A percentile compares a stretch with the other conserved stretches of the same genome.
These are phyloP conservation scores for Laothoe populi DNA, from an alignment of 2,888 invertebrate species.

Conservation along the genomic window DNA sequence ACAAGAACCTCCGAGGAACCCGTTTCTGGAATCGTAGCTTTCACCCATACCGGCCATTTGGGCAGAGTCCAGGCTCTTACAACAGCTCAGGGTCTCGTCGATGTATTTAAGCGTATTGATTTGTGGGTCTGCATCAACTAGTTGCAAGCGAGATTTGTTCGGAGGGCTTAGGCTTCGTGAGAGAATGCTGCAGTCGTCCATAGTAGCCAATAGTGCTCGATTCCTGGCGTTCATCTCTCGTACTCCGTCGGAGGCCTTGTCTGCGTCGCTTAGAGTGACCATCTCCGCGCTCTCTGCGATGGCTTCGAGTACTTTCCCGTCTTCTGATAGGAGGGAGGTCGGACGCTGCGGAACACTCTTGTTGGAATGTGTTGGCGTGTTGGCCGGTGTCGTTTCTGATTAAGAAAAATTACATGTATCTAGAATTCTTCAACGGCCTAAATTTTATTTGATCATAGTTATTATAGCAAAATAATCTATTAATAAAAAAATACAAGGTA, in stretches of 20 bases:
- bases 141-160: constrained; percentile 69
- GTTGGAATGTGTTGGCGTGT: constrained; percentile 74
- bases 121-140: constrained; percentile 78
- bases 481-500: neutral
- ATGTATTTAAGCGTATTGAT: constrained; percentile 87
- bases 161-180: constrained; percentile 79
- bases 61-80: constrained; percentile 78
- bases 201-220: constrained; percentile 79
- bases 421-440: too few species aligned
- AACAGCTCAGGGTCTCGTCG: constrained; percentile 83
- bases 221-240: constrained; percentile 79
- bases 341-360: constrained; percentile 78
- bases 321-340: constrained; percentile 86
- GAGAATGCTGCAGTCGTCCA: constrained; percentile 81
- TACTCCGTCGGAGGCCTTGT: constrained; percentile 71
- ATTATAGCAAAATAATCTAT: neutral
- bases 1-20: constrained; percentile 75
- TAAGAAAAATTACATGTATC: constrained; percentile 30
- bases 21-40: constrained; percentile 77
- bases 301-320: constrained; percentile 86
- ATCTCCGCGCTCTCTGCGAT: constrained; percentile 89
- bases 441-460: too few species aligned
- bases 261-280: constrained; percentile 86
- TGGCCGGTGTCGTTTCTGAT: constrained; percentile 78
- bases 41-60: constrained; percentile 80